A percentile compares a stretch with the other conserved stretches of the same genome.
phyloP scores from a whole-genome alignment of 2,888 invertebrate genomes.

The Rhagonycha fulva region DNA sequence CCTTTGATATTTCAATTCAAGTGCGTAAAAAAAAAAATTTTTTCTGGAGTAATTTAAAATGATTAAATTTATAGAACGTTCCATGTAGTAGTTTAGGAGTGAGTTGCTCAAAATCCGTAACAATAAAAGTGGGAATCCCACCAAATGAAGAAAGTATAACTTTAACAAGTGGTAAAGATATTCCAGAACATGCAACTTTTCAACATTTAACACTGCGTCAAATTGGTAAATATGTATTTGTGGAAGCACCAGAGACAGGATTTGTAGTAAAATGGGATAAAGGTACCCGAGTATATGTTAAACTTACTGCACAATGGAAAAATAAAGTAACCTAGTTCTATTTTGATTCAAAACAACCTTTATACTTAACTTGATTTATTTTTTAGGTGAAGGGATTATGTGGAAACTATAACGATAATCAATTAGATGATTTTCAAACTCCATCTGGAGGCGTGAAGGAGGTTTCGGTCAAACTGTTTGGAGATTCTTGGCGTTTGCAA shows the following conservation, averaged over 20 bases:
- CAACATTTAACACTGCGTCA: conserved; percentile 67
- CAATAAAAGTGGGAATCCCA: conserved; percentile 65
- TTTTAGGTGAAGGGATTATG: conserved; percentile 73
- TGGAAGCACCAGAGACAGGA: conserved; percentile 77
- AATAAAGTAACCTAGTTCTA: conserved; percentile 62
- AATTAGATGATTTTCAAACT: conserved; percentile 83
- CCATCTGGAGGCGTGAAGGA: conserved; percentile 80
- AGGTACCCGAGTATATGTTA: conserved; percentile 81
- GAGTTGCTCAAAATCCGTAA: conserved; percentile 84
- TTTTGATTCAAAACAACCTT: neutral
- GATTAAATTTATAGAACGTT: conserved; percentile 64
- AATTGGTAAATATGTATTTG: conserved; percentile 76
- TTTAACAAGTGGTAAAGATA: conserved; percentile 63
- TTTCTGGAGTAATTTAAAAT: neutral
- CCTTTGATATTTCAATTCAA: conserved; percentile 78
- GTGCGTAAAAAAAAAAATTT: conserved; percentile 48
- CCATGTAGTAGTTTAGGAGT: conserved; percentile 87
- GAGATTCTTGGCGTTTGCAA: conserved; percentile 86
- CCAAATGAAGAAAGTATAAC: conserved; percentile 65
- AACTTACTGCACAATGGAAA: conserved; percentile 78
- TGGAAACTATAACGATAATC: conserved; percentile 87
- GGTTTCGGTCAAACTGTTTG: conserved; percentile 76
- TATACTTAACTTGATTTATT: neutral
- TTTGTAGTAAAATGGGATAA: conserved; percentile 85
- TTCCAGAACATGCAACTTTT: conserved; percentile 58